Evolutionary conservation across 2,113 vertebrate genomes (phyloP), one percentile per base, ranked within the genome.

Genomic region (Trichomycterus rosablanca): DNA sequence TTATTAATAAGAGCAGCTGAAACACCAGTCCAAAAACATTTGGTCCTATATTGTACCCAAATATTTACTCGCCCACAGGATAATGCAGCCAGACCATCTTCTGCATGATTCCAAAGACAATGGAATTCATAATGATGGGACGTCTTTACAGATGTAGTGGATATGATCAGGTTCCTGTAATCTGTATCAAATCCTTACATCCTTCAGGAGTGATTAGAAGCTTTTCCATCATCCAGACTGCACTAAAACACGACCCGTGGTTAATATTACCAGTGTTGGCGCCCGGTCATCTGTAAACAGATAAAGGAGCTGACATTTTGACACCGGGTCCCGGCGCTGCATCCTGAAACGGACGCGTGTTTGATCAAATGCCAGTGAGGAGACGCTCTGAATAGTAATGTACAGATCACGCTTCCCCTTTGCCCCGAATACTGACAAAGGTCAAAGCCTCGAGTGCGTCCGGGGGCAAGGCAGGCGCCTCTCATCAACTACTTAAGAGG

Each of bases 291-390:
- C 59, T 63, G 43, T 63, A 59, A 70, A 70, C 64, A 70, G 72
- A 74, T 70, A 70, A 59, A 63, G 56, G 37, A 63, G 63, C 54
- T 70, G 72, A 74, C 72, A 74, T 74, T 74, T 74, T 74, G 72
- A 74, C 72, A 70, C 43, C 15, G 12, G 63, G 59, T 67, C 72
- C 67, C 63, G 54, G 22, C n/a, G 72, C 67, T 58, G 34, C 49
- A 59, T 59, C 49, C 65, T 49, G 57, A 67, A 63, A 70, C 26
- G 72, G 67, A 74, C 67, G 60, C 24, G 57, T 50, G 51, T 70
- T 70, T 67, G 67, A 69, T 63, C 63, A 74, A 74, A 74, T 74
- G 67, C 67, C 72, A 74, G 48, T 20, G 68, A 67, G 42, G 63
- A 63, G 58, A 61, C 10, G 54, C 28, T 32, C 58, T 52, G 67